A percentile compares a stretch with the other conserved stretches of the same genome.
Evolutionary conservation across 1,140 invertebrate species (phyloP).

Genomic region (Polypedilum pembai): DNA sequence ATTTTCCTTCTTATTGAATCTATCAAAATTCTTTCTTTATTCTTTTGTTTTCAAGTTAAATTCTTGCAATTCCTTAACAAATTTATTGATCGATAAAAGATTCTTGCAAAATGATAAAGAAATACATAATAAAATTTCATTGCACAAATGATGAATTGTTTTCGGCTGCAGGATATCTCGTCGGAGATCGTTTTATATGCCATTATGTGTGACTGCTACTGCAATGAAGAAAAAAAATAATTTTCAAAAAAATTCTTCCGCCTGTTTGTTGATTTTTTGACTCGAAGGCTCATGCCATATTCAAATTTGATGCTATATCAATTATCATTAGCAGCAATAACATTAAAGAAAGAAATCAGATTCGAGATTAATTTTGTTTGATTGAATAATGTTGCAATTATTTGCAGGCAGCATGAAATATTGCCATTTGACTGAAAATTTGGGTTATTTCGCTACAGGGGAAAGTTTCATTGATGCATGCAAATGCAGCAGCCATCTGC

Average conservation of each 20-base stretch:
- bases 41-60: too few relatives aligned
- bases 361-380: conserved; percentile 9
- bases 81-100: too few relatives aligned
- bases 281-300: not conserved
- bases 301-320: not conserved
- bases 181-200: not conserved
- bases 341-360: not conserved
- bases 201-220: not conserved
- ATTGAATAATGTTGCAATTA: not conserved
- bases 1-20: too few relatives aligned
- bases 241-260: not conserved
- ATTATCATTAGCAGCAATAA: conserved; percentile 27
- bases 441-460: conserved; percentile 19
- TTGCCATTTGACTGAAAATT: not conserved
- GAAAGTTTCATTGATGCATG: not conserved
- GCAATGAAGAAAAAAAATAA: not conserved
- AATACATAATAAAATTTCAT: too few relatives aligned
- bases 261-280: not conserved
- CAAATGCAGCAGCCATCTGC: not conserved
- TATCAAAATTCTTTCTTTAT: too few relatives aligned
- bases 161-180: not conserved
- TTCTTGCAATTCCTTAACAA: too few relatives aligned
- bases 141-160: not conserved
- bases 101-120: too few relatives aligned
- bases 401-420: not conserved